phyloP scores from a whole-genome alignment of 2,888 invertebrate species.

The Nemapogon koenigi region DNA sequence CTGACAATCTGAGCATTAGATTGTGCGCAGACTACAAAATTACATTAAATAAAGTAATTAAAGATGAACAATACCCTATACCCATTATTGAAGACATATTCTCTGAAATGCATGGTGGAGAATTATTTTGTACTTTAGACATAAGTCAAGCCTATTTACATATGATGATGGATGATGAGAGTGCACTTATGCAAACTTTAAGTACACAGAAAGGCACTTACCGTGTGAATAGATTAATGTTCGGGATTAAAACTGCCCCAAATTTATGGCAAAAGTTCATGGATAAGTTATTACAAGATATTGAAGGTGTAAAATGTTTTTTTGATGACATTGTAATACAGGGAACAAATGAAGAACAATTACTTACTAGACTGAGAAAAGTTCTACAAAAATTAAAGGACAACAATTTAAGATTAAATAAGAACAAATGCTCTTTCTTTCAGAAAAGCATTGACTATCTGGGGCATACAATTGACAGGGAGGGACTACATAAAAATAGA shows the following conservation, averaged over 20 bases:
- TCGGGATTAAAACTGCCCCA: slow-evolving; percentile 19
- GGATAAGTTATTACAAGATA: slow-evolving; percentile 19
- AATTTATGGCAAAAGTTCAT: slow-evolving; percentile 20
- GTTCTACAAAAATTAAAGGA: slow-evolving; percentile 4
- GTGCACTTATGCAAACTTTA: slow-evolving; percentile 15
- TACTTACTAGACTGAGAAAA: background rate
- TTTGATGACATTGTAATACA: slow-evolving; percentile 22
- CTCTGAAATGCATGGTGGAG: slow-evolving; percentile 12
- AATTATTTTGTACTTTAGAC: slow-evolving; percentile 14
- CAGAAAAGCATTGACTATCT: slow-evolving; percentile 15
- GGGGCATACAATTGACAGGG: slow-evolving; percentile 15
- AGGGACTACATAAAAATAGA: slow-evolving; percentile 12
- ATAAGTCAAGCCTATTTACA: slow-evolving; percentile 13
- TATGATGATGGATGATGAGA: slow-evolving; percentile 12
- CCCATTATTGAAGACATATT: slow-evolving; percentile 16
- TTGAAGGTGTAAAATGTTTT: slow-evolving; percentile 19
- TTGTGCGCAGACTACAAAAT: slow-evolving; percentile 15
- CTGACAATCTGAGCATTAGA: slow-evolving; percentile 12
- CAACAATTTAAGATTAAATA: slow-evolving; percentile 15
- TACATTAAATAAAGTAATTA: slow-evolving; percentile 14
- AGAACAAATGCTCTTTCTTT: slow-evolving; percentile 17
- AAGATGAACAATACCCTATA: slow-evolving; percentile 10
- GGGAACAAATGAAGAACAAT: slow-evolving; percentile 10
- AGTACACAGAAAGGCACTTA: slow-evolving; percentile 20
- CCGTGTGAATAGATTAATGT: slow-evolving; percentile 19